Conservation (phyloP, 2,888 invertebrate species). For the Drosophila tripunctata region DNA sequence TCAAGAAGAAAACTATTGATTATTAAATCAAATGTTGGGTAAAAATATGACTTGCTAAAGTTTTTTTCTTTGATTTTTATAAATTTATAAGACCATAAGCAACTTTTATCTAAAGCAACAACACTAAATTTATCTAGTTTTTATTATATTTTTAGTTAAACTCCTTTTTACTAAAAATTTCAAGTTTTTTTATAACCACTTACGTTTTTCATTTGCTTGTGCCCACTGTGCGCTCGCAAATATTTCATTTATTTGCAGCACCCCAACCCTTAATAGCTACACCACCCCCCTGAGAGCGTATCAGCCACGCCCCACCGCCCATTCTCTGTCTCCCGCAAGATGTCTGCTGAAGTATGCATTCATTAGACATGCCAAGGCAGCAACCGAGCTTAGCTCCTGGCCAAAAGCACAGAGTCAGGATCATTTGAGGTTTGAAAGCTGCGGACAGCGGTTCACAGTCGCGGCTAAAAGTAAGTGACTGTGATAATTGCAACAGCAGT, state of each 20-base stretch:
- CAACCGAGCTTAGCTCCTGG: conserved; percentile 81
- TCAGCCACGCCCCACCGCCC: not conserved
- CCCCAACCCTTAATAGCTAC: conserved; percentile 36
- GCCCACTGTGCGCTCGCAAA: conserved; percentile 65
- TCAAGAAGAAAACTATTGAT: not conserved
- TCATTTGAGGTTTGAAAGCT: conserved; percentile 82
- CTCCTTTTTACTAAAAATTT: too few relatives aligned
- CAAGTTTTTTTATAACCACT: too few relatives aligned
- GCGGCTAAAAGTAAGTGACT: conserved; percentile 44
- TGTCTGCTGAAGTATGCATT: conserved; percentile 64
- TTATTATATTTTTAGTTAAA: not conserved
- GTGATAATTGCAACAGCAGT: conserved; percentile 26
- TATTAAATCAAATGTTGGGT: not conserved
- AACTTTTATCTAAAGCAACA: too few relatives aligned
- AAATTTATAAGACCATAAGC: too few relatives aligned
- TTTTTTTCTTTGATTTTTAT: not conserved
- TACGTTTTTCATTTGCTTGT: not conserved
- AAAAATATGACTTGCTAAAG: not conserved
- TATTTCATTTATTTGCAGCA: conserved; percentile 81
- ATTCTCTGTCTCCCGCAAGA: not conserved
- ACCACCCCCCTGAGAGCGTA: conserved; percentile 6
- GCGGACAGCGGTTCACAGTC: conserved; percentile 74
- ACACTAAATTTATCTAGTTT: not conserved
- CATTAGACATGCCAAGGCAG: conserved; percentile 66
- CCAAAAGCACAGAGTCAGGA: conserved; percentile 70